These are phyloP conservation scores for Onychomys torridus DNA, from an alignment of 2,797 vertebrate genomes.

Conservation along the genomic window DNA sequence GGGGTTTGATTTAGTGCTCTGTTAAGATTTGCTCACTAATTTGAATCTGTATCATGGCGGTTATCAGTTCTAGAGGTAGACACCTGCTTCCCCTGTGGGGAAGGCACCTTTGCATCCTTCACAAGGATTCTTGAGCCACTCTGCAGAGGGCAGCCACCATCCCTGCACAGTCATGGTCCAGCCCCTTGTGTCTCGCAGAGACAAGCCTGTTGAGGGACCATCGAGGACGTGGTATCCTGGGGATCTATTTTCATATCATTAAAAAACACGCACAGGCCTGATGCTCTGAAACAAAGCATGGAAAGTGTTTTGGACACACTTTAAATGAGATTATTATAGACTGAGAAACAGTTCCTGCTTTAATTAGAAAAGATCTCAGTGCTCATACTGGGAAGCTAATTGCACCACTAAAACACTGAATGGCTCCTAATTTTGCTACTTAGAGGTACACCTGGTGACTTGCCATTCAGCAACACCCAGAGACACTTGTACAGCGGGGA, in stretches of 20 bases:
- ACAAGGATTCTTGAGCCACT: background rate
- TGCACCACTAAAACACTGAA: conserved; percentile 84
- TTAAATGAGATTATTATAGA: conserved; percentile 83
- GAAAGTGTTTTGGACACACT: conserved; percentile 79
- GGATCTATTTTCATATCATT: background rate
- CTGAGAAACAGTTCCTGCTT: conserved; percentile 77
- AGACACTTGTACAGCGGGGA: conserved; percentile 71
- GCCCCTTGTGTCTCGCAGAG: background rate
- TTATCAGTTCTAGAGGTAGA: background rate
- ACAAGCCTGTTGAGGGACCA: background rate
- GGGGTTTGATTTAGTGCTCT: background rate
- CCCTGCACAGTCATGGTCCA: too few species aligned
- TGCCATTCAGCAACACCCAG: conserved; percentile 56
- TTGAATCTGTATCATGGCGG: rapidly evolving
- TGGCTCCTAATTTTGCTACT: conserved; percentile 84
- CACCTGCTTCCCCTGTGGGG: rapidly evolving
- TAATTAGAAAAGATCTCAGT: conserved; percentile 84
- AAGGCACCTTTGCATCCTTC: background rate
- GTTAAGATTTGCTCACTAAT: background rate
- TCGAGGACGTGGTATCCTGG: background rate
- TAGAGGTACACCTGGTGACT: conserved; percentile 87
- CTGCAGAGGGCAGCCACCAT: background rate
- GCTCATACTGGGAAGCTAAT: conserved; percentile 84
- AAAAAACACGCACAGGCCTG: background rate
- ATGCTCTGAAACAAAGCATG: conserved; percentile 25